A percentile compares a stretch with the other conserved stretches of the same genome.
Evolutionary conservation across 53 echinoderm and acorn worm species (phyloP).

Genomic region (Temnopleurus reevesii): DNA sequence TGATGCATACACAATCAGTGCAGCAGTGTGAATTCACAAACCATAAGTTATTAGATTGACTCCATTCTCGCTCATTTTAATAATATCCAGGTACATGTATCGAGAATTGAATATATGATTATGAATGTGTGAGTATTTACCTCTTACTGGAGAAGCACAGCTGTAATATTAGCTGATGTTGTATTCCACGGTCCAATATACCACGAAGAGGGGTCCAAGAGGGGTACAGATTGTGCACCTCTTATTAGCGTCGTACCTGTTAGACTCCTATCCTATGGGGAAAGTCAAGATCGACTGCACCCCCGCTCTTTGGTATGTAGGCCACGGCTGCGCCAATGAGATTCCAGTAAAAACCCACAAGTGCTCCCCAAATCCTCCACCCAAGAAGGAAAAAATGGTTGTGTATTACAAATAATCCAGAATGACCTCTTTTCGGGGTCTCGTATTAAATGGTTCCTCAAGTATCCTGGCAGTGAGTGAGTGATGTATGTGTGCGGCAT

Average conservation of each 20-base stretch:
- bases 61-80: neutral
- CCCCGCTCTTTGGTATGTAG: constrained; percentile 14
- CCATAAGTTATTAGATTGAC: no score
- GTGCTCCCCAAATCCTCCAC: constrained; percentile 18
- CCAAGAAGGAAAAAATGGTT: neutral
- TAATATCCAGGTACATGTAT: neutral
- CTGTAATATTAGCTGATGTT: neutral
- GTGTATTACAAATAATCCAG: constrained; percentile 27
- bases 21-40: no score
- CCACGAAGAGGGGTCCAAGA: no score
- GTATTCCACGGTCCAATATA: neutral
- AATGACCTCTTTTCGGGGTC: constrained; percentile 31
- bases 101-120: neutral
- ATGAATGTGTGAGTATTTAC: neutral
- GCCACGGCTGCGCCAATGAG: neutral
- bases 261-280: neutral
- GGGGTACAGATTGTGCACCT: neutral
- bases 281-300: neutral
- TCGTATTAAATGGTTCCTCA: constrained; percentile 6
- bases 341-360: no score
- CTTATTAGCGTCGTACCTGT: neutral
- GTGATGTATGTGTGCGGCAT: neutral
- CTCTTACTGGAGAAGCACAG: neutral
- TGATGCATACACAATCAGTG: neutral
- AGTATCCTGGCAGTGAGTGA: neutral